phyloP scores from a whole-genome alignment of 2,888 invertebrate species.

The Hipparchia sbordonii region DNA sequence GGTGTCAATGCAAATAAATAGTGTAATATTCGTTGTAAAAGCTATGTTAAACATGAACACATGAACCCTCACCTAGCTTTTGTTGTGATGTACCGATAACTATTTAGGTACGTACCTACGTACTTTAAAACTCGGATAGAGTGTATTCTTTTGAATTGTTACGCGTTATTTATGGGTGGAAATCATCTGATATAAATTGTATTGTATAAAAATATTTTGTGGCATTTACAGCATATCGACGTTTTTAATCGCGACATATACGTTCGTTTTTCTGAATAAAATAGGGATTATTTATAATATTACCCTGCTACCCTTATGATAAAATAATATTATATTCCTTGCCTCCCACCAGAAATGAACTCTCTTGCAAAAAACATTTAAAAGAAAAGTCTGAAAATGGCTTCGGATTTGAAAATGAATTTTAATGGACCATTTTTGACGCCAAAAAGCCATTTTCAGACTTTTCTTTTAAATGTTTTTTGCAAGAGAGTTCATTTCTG shows the following conservation, averaged over 20 bases:
- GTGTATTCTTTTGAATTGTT: slow-evolving; percentile 19
- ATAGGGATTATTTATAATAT: background rate
- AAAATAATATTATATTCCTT: too few relatives aligned
- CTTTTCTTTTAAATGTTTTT: too few relatives aligned
- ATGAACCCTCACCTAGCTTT: slow-evolving; percentile 25
- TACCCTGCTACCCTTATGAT: background rate
- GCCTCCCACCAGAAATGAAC: too few relatives aligned
- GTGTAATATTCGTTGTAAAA: slow-evolving; percentile 35
- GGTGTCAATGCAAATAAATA: slow-evolving; percentile 37
- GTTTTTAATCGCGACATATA: background rate
- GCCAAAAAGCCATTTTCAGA: too few relatives aligned
- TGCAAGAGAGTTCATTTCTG: too few relatives aligned
- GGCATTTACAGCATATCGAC: background rate
- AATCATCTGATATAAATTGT: slow-evolving; percentile 24
- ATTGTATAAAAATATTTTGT: slow-evolving; percentile 17
- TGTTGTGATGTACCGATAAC: slow-evolving; percentile 36
- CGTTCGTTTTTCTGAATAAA: background rate
- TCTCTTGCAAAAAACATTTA: too few relatives aligned
- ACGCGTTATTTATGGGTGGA: slow-evolving; percentile 17
- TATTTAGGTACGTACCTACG: slow-evolving; percentile 14
- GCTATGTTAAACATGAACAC: slow-evolving; percentile 33
- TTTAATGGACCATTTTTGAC: too few relatives aligned
- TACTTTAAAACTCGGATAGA: slow-evolving; percentile 17
- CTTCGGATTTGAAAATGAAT: too few relatives aligned
- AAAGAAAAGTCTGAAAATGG: too few relatives aligned